A percentile compares a stretch with the other conserved stretches of the same genome.
Conservation (phyloP, 2,113 vertebrate genomes). For the Balaeniceps rex region DNA sequence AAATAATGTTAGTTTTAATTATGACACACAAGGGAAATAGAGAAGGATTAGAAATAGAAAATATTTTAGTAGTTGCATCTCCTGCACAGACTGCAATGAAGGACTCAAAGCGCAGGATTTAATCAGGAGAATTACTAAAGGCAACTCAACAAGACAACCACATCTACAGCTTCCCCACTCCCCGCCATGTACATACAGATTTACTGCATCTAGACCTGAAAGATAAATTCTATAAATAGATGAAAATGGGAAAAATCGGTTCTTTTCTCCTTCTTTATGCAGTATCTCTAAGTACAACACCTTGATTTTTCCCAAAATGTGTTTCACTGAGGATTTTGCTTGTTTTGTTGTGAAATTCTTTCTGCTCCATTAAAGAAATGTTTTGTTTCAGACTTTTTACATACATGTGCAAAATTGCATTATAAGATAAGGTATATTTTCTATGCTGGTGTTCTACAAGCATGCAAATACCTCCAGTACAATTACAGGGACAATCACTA, state of each 20-base stretch:
- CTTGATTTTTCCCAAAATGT: neutral
- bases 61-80: neutral
- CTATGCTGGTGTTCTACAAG: neutral
- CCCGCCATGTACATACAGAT: accelerated
- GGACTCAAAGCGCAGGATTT: neutral
- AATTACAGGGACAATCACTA: neutral
- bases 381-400: neutral
- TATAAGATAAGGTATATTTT: neutral
- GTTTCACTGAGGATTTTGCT: neutral
- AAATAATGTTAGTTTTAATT: neutral
- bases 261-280: neutral
- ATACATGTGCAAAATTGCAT: neutral
- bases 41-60: neutral
- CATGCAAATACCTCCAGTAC: neutral
- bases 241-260: neutral
- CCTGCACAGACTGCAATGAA: neutral
- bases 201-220: neutral
- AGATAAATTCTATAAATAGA: neutral
- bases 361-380: neutral
- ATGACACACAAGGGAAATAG: neutral
- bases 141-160: neutral
- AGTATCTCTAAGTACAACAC: neutral
- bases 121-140: neutral
- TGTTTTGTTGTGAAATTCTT: neutral
- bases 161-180: neutral